phyloP scores from a whole-genome alignment of 1,140 invertebrate species.

The Tetramorium simillimum region DNA sequence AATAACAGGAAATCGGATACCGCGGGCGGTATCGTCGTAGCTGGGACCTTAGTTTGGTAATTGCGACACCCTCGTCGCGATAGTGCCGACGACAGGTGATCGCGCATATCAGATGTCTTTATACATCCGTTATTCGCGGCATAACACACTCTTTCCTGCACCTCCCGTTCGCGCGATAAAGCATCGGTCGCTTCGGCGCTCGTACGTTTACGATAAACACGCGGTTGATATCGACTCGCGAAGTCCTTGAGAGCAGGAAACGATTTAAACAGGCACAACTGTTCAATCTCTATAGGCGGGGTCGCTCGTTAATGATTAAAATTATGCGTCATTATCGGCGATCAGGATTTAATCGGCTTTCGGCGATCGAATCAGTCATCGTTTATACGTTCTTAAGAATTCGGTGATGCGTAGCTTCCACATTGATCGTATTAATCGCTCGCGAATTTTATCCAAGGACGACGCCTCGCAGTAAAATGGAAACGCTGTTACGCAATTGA shows the following conservation, averaged over 20 bases:
- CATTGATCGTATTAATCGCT: constrained; percentile 32
- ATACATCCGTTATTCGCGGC: constrained; percentile 77
- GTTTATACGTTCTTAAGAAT: constrained; percentile 11
- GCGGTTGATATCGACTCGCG: constrained; percentile 42
- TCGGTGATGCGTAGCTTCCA: not conserved
- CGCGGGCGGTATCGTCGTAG: constrained; percentile 39
- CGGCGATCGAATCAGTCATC: not conserved
- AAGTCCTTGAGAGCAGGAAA: constrained; percentile 35
- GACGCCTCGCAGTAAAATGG: constrained; percentile 2
- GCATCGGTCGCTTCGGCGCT: not conserved
- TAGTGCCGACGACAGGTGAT: constrained; percentile 73
- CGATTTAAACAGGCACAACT: not conserved
- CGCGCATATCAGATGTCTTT: constrained; percentile 77
- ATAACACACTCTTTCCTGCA: constrained; percentile 56
- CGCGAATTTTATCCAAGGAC: constrained; percentile 35
- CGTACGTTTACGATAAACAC: constrained; percentile 26
- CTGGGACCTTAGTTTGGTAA: constrained; percentile 73
- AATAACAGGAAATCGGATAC: constrained; percentile 78
- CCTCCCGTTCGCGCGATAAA: constrained; percentile 35
- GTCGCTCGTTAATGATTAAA: constrained; percentile 9
- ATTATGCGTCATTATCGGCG: not conserved
- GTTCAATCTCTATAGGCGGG: not conserved
- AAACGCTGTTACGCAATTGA: constrained; percentile 26
- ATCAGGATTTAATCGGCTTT: not conserved
- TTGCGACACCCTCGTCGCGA: constrained; percentile 67